Conservation (phyloP, 2,113 vertebrate species). For the Toxotes chatareus region DNA sequence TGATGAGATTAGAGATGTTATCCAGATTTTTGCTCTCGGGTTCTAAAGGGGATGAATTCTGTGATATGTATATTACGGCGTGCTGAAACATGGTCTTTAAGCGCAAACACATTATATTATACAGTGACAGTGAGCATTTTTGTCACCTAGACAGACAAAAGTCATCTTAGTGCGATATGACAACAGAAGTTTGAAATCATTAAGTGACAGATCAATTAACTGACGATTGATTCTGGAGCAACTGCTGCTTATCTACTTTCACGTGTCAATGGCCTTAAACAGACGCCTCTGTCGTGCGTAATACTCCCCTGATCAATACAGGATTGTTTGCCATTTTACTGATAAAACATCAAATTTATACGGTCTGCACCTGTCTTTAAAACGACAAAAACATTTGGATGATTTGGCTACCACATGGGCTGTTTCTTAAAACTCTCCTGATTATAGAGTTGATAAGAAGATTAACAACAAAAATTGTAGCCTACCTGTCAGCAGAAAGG, state of each 20-base stretch:
- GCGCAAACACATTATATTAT: neutral
- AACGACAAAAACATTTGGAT: neutral
- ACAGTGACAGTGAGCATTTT: neutral
- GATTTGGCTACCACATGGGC: neutral
- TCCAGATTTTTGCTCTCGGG: neutral
- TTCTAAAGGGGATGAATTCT: neutral
- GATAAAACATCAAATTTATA: neutral
- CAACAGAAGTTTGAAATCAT: neutral
- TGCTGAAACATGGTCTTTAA: neutral
- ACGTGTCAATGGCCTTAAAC: neutral
- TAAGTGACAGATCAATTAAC: neutral
- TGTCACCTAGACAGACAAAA: neutral
- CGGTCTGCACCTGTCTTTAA: neutral
- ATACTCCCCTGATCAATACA: slow-evolving; percentile 7
- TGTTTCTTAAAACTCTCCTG: neutral
- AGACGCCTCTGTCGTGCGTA: neutral
- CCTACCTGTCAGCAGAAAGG: slow-evolving; percentile 96
- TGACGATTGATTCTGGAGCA: neutral
- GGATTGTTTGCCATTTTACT: neutral
- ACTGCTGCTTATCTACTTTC: neutral
- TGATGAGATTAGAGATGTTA: neutral
- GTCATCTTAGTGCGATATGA: neutral
- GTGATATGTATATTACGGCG: neutral
- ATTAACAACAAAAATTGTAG: neutral
- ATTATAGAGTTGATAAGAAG: neutral